Conservation (phyloP, 2,888 invertebrate species). For the Anorthoa munda region DNA sequence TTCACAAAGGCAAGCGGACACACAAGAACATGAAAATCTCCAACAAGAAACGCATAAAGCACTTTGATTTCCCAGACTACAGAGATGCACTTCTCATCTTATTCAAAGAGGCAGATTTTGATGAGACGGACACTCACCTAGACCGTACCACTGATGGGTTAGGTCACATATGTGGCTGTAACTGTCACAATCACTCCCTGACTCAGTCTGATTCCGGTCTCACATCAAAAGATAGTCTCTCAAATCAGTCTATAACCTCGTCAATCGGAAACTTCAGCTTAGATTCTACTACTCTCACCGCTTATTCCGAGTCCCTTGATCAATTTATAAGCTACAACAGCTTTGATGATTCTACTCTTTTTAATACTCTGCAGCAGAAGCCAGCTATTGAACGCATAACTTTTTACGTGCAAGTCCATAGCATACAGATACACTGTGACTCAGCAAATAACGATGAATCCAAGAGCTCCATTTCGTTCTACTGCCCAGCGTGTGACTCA, state of each 20-base stretch:
- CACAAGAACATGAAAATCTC: constrained; percentile 72
- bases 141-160: constrained; percentile 46
- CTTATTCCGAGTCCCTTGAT: constrained; percentile 86
- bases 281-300: constrained; percentile 83
- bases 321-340: constrained; percentile 85
- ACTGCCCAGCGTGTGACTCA: constrained; percentile 81
- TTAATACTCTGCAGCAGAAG: constrained; percentile 80
- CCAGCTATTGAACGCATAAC: constrained; percentile 86
- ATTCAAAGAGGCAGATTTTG: constrained; percentile 72
- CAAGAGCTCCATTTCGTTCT: constrained; percentile 77
- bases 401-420: constrained; percentile 87
- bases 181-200: constrained; percentile 73
- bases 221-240: constrained; percentile 75
- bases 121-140: constrained; percentile 56
- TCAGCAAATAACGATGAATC: constrained; percentile 70
- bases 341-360: constrained; percentile 82
- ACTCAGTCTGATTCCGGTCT: constrained; percentile 79
- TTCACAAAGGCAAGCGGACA: constrained; percentile 68
- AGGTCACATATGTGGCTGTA: constrained; percentile 72
- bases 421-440: constrained; percentile 82
- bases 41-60: constrained; percentile 82
- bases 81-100: constrained; percentile 83
- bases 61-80: constrained; percentile 85
- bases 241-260: constrained; percentile 82
- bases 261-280: constrained; percentile 87